Percentiles rank a stretch among this genome's conserved stretches.
Evolutionary conservation across 1,140 invertebrate genomes (phyloP).

Genomic region (Lordiphosa clarofinis): DNA sequence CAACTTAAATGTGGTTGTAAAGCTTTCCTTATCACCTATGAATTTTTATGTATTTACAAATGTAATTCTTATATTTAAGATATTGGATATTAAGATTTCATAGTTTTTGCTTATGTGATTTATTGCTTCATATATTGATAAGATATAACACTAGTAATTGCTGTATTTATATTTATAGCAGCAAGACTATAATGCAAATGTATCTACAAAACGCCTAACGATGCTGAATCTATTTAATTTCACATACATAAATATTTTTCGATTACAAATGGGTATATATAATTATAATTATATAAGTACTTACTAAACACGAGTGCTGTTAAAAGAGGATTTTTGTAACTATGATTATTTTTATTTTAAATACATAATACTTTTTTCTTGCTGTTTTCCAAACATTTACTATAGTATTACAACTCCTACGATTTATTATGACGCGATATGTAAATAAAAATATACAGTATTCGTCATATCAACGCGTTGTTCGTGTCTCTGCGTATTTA

Average conservation of each 20-base stretch:
- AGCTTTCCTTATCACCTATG: neutral
- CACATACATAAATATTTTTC: conserved; percentile 2
- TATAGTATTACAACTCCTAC: neutral
- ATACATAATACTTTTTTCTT: conserved; percentile 5
- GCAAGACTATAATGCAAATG: conserved; percentile 10
- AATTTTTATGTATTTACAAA: conserved; percentile 1
- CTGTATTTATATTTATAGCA: conserved; percentile 9
- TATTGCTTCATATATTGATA: conserved; percentile 8
- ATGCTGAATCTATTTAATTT: conserved; percentile 9
- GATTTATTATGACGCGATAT: neutral
- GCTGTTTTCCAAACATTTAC: neutral
- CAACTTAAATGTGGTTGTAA: neutral
- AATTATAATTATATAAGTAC: no score
- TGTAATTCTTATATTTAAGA: neutral
- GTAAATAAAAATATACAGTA: neutral
- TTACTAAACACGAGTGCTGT: conserved; percentile 6
- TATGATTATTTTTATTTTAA: conserved; percentile 3
- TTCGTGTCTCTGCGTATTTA: neutral
- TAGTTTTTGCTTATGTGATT: conserved; percentile 1
- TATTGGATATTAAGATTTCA: conserved; percentile 2
- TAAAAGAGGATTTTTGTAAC: conserved; percentile 2
- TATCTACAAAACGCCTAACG: conserved; percentile 14
- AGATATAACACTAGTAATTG: conserved; percentile 3
- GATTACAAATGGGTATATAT: conserved; percentile 5
- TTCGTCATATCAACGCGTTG: neutral